These are phyloP conservation scores for Phrynosoma platyrhinos DNA, from an alignment of 2,113 vertebrate genomes.

Conservation along the genomic window DNA sequence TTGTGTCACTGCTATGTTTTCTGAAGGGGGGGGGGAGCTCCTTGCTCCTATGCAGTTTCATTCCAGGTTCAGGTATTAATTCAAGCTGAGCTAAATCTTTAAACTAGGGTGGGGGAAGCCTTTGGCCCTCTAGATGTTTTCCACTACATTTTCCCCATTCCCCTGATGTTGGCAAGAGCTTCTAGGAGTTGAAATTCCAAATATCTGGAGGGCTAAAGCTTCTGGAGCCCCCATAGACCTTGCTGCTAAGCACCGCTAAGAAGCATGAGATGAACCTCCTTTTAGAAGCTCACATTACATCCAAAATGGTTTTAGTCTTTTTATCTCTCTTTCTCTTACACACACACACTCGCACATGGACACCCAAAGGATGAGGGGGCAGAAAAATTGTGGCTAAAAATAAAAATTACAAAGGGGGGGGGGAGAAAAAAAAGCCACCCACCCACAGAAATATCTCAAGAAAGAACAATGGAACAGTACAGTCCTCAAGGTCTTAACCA, in stretches of 20 bases:
- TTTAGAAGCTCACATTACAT: background rate
- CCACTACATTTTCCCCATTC: background rate
- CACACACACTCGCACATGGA: background rate
- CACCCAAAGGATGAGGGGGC: background rate
- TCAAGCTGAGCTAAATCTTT: too few species aligned
- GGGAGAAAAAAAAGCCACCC: background rate
- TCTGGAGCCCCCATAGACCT: background rate
- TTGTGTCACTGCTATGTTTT: background rate
- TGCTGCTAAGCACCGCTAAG: background rate
- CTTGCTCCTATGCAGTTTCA: too few species aligned
- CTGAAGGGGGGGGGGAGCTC: too few species aligned
- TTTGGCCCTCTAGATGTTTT: background rate
- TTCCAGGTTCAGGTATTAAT: too few species aligned
- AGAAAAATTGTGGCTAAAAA: background rate
- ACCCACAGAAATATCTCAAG: background rate
- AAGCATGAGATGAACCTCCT: background rate
- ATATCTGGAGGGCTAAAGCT: background rate
- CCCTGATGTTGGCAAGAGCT: background rate
- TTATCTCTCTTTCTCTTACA: too few species aligned
- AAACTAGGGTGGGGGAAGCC: background rate
- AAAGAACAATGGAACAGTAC: slow-evolving; percentile 34
- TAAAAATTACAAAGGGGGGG: background rate
- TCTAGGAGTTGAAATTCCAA: background rate
- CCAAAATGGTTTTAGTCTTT: background rate
- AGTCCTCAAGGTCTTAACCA: slow-evolving; percentile 34